These are phyloP conservation scores for Agrotis clavis DNA, from an alignment of 2,888 invertebrate genomes.

Conservation along the genomic window DNA sequence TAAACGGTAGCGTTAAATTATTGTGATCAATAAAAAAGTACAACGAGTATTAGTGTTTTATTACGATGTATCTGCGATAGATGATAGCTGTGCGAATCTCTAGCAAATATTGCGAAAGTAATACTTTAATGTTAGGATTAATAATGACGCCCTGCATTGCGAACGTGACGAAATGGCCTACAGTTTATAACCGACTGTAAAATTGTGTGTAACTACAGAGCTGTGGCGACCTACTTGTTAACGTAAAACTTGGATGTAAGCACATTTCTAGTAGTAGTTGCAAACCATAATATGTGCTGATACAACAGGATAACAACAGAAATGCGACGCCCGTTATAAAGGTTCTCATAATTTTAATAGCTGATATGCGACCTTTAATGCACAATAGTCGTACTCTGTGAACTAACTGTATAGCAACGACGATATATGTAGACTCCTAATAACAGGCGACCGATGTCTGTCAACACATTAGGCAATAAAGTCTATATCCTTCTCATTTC, in stretches of 20 bases:
- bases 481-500: no score
- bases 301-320: conserved; percentile 6
- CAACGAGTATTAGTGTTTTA: conserved; percentile 60
- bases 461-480: no score
- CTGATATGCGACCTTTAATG: conserved; percentile 22
- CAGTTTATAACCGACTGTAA: conserved; percentile 44
- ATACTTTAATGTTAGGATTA: conserved; percentile 23
- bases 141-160: conserved; percentile 62
- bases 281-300: conserved; percentile 11
- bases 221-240: conserved; percentile 52
- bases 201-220: conserved; percentile 52
- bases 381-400: conserved; percentile 4
- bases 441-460: no score
- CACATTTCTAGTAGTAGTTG: conserved; percentile 22
- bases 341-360: conserved; percentile 24
- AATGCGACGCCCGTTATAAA: neutral
- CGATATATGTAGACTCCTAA: no score
- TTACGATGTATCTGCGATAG: conserved; percentile 23
- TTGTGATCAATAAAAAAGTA: conserved; percentile 69
- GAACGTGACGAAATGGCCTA: conserved; percentile 61
- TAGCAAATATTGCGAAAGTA: conserved; percentile 36
- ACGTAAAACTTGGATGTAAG: conserved; percentile 31
- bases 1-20: conserved; percentile 65
- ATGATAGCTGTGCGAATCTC: conserved; percentile 42
- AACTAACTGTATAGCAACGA: neutral